These are phyloP conservation scores for Coregonus suidteri DNA, from an alignment of 2,797 vertebrate genomes.

Conservation along the genomic window DNA sequence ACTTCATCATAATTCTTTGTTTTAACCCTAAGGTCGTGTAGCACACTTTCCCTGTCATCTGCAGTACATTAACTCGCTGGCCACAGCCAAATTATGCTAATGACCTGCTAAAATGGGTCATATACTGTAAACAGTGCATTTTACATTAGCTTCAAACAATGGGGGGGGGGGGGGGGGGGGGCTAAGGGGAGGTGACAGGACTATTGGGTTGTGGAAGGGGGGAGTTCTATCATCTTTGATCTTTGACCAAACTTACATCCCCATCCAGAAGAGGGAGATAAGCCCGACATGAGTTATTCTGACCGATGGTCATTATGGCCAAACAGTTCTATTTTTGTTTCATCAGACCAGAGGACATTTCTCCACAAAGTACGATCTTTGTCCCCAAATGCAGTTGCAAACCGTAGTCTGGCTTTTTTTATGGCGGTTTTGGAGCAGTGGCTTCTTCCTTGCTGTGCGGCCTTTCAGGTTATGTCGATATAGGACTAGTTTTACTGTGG, in stretches of 20 bases:
- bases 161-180: slow-evolving; percentile 56
- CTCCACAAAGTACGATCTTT: too few species aligned
- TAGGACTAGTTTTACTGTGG: too few species aligned
- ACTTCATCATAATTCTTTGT: slow-evolving; percentile 84
- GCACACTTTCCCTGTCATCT: slow-evolving; percentile 89
- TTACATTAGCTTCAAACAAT: slow-evolving; percentile 83
- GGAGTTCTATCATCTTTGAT: too few species aligned
- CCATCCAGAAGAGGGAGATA: neutral
- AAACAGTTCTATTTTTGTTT: too few species aligned
- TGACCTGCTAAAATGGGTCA: slow-evolving; percentile 88
- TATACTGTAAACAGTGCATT: slow-evolving; percentile 74
- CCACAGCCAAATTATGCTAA: slow-evolving; percentile 91
- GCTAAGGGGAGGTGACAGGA: neutral
- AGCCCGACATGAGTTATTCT: neutral
- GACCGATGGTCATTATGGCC: too few species aligned
- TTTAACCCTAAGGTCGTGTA: slow-evolving; percentile 86
- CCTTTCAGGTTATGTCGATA: too few species aligned
- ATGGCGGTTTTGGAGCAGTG: too few species aligned
- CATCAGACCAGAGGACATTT: too few species aligned
- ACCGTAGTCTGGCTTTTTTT: too few species aligned
- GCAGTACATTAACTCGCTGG: slow-evolving; percentile 91
- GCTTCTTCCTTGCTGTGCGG: too few species aligned
- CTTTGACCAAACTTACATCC: neutral
- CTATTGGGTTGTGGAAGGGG: neutral
- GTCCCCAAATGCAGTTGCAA: too few species aligned